Conservation (phyloP, 1,140 invertebrate species). For the Hetaerina americana region DNA sequence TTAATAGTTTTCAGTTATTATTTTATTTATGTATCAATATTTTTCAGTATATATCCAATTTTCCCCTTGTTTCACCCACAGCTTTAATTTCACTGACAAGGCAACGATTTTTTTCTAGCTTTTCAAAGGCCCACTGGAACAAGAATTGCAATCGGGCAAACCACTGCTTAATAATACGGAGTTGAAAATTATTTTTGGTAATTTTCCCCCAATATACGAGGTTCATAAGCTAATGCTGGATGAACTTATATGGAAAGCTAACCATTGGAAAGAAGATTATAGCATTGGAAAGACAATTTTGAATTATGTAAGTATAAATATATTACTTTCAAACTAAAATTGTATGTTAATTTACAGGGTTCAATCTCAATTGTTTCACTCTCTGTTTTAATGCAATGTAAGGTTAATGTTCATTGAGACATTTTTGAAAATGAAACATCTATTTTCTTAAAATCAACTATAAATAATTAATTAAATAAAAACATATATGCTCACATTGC, state of each 20-base stretch:
- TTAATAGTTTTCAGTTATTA: too few species aligned
- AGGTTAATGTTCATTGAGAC: too few species aligned
- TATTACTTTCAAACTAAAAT: conserved; percentile 9
- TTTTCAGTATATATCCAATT: too few species aligned
- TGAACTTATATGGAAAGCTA: conserved; percentile 52
- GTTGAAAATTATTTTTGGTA: conserved; percentile 91
- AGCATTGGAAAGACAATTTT: conserved; percentile 79
- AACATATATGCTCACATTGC: too few species aligned
- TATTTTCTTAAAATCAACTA: too few species aligned
- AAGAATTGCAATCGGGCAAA: conserved; percentile 58
- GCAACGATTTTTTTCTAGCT: conserved; percentile 40
- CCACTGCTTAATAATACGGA: conserved; percentile 80
- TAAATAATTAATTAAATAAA: too few species aligned
- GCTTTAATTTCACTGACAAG: not conserved
- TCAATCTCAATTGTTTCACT: too few species aligned
- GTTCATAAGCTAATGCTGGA: conserved; percentile 76
- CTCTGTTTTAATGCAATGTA: too few species aligned
- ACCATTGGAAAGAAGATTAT: conserved; percentile 70
- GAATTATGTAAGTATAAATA: conserved; percentile 46
- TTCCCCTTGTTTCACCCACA: too few species aligned
- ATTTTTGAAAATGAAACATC: too few species aligned
- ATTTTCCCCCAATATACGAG: conserved; percentile 86
- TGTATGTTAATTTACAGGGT: too few species aligned
- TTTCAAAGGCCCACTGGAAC: conserved; percentile 86
- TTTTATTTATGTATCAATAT: too few species aligned